phyloP scores from a whole-genome alignment of 2,113 vertebrate genomes.

The Hippocampus abdominalis region DNA sequence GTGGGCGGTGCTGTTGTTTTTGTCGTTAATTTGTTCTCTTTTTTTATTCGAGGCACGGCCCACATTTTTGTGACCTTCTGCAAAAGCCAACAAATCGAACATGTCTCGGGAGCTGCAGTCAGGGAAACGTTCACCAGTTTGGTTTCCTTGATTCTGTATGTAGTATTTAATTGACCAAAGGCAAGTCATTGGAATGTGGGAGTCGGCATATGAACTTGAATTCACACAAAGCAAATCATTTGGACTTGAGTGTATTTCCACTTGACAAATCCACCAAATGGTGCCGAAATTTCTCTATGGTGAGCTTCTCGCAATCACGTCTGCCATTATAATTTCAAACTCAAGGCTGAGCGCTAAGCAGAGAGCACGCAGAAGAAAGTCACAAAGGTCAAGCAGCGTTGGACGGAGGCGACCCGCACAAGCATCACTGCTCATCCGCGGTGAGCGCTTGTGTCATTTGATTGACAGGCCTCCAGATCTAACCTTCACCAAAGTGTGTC shows the following conservation, averaged over 20 bases:
- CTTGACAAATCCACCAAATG: neutral
- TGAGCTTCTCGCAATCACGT: conserved; percentile 27
- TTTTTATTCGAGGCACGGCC: conserved; percentile 22
- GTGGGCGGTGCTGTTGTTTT: conserved; percentile 38
- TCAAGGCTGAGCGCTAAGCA: conserved; percentile 31
- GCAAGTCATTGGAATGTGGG: too few relatives aligned
- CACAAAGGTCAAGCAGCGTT: conserved; percentile 41
- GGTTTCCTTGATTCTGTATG: neutral
- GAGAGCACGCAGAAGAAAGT: conserved; percentile 35
- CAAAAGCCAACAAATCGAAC: conserved; percentile 4
- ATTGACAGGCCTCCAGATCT: conserved; percentile 64
- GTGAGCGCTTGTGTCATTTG: conserved; percentile 65
- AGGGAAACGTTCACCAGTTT: neutral
- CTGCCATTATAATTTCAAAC: conserved; percentile 53
- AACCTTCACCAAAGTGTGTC: conserved; percentile 67
- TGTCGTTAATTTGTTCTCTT: conserved; percentile 26
- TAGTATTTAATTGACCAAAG: too few relatives aligned
- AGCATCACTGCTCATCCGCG: conserved; percentile 55
- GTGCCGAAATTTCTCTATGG: conserved; percentile 14
- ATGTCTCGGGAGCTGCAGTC: neutral
- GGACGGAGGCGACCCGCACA: conserved; percentile 22
- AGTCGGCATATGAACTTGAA: neutral
- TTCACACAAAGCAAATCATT: neutral
- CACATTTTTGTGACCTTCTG: conserved; percentile 1
- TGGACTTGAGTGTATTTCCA: neutral